Base-by-base conservation (phyloP, 2,797 vertebrate species). In the Cirrhinus molitorella region DNA sequence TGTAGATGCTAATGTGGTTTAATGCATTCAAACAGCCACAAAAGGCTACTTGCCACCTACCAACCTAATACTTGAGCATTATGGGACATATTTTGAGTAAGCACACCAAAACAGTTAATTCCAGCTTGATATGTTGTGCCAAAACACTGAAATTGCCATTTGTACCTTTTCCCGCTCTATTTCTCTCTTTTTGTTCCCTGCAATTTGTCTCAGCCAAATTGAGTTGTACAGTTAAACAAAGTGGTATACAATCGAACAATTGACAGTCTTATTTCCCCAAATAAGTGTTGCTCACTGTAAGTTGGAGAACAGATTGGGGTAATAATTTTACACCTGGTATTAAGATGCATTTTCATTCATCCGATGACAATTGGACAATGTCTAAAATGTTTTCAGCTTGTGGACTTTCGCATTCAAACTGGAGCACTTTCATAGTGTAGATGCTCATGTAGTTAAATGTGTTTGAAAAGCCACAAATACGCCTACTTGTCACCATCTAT, bases 181-280 rank as follows among this genome's bases (percentile, higher is more conserved):
- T 86, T 49, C 55, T 31, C 55, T 31, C 74, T 71, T 87, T 70
- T 59, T 83, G 59, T 80, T 82, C 14, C 25, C 57, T 21, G 6
- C 45, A 57, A 57, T 57, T 57, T 23, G n/a, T 59, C 23, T 59
- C 57, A 59, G 57, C 57, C 57, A 59, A 25, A 59, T 59, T n/a
- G 5, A 59, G 11, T 59, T 23, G 2, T 25, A 6, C 57, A 25
- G 25, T 25, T 12, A 59, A 14, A 25, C 1, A 59, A 59, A 59
- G 23, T 25, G n/a, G 4, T 59, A 23, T 59, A 23, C 25, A 59
- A 59, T 59, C 57, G 0, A 59, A 59, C 23, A 10, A n/a, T 57
- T 57, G 11, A n/a, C n/a, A 23, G 2, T 25, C 5, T 13, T 5
- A 59, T 49, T 14, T 49, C 5, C 47, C 16, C 5, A 49, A 49